Percentiles rank a stretch among this genome's conserved stretches.
Evolutionary conservation across 2,888 invertebrate genomes (phyloP).

Genomic region (Pammene aurita): DNA sequence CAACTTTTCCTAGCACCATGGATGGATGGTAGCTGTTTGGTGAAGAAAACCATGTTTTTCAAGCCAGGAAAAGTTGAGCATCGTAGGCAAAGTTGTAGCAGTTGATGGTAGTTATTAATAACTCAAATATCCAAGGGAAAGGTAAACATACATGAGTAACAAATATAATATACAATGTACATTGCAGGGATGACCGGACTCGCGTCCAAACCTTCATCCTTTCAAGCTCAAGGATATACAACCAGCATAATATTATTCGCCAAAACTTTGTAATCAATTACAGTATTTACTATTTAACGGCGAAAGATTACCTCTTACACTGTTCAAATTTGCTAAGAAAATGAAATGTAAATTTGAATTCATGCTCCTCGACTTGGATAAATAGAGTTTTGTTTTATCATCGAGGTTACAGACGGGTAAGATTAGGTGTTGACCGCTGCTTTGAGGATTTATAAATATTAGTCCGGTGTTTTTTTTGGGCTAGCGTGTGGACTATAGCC

Average conservation of each 20-base stretch:
- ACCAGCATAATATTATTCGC: conserved; percentile 30
- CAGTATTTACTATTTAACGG: conserved; percentile 24
- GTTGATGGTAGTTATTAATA: no score
- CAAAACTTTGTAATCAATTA: conserved; percentile 36
- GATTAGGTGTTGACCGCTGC: conserved; percentile 4
- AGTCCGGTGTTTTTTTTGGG: no score
- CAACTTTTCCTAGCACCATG: no score
- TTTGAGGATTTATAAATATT: background rate
- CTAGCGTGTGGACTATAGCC: no score
- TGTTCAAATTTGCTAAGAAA: conserved; percentile 35
- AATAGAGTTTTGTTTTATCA: conserved; percentile 28
- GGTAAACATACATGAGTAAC: background rate
- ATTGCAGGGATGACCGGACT: background rate
- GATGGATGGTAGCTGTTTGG: no score
- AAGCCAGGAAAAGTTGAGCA: no score
- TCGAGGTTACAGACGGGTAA: conserved; percentile 1
- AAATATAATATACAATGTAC: no score
- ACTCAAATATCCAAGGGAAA: background rate
- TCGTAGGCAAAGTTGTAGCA: no score
- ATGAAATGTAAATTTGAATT: conserved; percentile 36
- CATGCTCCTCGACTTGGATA: conserved; percentile 21
- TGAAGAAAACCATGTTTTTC: no score
- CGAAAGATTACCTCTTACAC: conserved; percentile 28
- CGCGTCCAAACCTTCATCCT: conserved; percentile 3
- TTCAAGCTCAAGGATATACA: conserved; percentile 11